A percentile compares a stretch with the other conserved stretches of the same genome.
Conservation (phyloP, 2,888 invertebrate species). For the Alentia gelatinosa region DNA sequence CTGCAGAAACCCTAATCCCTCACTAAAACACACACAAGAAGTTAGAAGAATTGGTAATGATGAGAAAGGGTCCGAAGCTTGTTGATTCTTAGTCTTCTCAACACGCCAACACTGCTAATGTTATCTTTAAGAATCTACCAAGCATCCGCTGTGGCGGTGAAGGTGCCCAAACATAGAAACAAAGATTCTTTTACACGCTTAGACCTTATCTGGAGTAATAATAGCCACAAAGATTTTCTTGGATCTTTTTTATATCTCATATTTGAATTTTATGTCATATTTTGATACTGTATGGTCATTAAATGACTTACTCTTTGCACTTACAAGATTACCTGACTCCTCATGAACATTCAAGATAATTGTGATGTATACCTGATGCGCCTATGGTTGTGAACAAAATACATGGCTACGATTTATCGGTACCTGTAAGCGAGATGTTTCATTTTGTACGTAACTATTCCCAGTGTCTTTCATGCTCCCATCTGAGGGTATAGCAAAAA, state of each 20-base stretch:
- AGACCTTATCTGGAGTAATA: not conserved
- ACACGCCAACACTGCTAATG: conserved; percentile 46
- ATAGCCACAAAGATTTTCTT: not conserved
- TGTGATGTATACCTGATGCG: conserved; percentile 6
- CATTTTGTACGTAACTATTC: conserved; percentile 25
- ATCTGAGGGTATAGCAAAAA: not conserved
- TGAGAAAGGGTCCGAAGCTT: conserved; percentile 47
- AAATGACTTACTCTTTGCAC: not conserved
- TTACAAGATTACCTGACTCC: not conserved
- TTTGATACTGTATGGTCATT: not conserved
- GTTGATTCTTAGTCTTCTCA: conserved; percentile 19
- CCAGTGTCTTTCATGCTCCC: conserved; percentile 28
- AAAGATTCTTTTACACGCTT: no score
- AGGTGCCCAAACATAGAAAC: not conserved
- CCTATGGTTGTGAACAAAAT: not conserved
- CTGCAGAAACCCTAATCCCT: conserved; percentile 1
- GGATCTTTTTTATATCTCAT: not conserved
- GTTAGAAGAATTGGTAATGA: not conserved
- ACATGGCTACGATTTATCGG: conserved; percentile 11
- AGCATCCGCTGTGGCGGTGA: not conserved
- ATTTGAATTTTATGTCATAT: not conserved
- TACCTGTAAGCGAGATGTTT: not conserved
- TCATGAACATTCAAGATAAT: not conserved
- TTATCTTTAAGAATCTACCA: not conserved
- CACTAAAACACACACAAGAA: not conserved